Conservation (phyloP, 2,888 invertebrate species). For the Limnephilus auricula region DNA sequence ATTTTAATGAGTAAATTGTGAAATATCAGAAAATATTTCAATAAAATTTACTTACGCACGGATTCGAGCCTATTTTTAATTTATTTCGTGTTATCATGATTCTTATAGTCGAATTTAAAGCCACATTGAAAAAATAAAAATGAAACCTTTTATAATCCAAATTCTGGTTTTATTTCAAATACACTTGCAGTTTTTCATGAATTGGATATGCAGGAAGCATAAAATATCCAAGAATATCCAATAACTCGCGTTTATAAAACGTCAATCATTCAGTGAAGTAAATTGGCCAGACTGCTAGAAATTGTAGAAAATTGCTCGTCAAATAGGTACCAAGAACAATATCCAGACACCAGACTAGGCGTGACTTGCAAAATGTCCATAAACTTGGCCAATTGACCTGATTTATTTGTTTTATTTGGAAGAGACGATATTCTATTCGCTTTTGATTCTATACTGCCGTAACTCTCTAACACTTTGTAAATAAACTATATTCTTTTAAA, state of each 20-base stretch:
- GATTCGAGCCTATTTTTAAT: too few species aligned
- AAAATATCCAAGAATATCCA: background rate
- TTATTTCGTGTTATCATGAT: too few species aligned
- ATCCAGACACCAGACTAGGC: too few species aligned
- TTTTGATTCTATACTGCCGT: background rate
- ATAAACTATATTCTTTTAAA: too few species aligned
- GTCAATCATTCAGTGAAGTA: slow-evolving; percentile 6
- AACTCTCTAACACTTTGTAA: too few species aligned
- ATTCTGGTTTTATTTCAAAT: too few species aligned
- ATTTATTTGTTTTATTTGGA: background rate
- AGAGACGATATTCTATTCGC: background rate
- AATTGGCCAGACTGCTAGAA: background rate
- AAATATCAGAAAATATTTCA: too few species aligned
- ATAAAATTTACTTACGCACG: too few species aligned
- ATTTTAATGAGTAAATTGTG: too few species aligned
- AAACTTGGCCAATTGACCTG: background rate
- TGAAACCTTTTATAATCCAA: too few species aligned
- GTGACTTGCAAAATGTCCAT: slow-evolving; percentile 23
- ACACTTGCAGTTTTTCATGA: background rate
- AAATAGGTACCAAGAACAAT: slow-evolving; percentile 14
- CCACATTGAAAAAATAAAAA: too few species aligned
- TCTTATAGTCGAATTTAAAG: too few species aligned
- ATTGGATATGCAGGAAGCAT: background rate
- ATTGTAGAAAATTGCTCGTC: slow-evolving; percentile 25
- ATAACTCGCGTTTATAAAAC: background rate